A percentile compares a stretch with the other conserved stretches of the same genome.
These are phyloP conservation scores for Tipula unca DNA, from an alignment of 2,888 invertebrate species.

Conservation along the genomic window DNA sequence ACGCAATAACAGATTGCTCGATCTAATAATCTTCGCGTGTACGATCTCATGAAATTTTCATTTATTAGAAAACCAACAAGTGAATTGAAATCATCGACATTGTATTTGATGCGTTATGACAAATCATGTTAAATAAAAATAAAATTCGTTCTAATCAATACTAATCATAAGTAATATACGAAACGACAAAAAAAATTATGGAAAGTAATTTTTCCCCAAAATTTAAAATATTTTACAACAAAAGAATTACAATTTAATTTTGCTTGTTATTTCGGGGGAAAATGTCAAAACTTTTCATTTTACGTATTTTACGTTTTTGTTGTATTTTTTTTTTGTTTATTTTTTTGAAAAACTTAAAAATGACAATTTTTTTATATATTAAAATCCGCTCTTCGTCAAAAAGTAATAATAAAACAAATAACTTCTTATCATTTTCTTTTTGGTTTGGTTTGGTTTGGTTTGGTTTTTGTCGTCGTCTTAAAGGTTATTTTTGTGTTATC, in stretches of 20 bases:
- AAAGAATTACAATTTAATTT: background rate
- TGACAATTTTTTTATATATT: background rate
- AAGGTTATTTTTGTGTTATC: background rate
- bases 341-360: background rate
- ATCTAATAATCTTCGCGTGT: no score
- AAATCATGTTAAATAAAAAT: background rate
- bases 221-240: background rate
- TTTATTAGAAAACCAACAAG: no score
- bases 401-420: conserved; percentile 14
- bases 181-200: background rate
- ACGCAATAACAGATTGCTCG: no score
- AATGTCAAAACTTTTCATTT: conserved; percentile 8
- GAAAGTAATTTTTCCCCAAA: background rate
- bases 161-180: background rate
- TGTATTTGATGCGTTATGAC: background rate
- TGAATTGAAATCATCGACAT: background rate
- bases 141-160: background rate
- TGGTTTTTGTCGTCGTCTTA: background rate
- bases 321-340: background rate
- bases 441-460: background rate
- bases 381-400: conserved; percentile 4
- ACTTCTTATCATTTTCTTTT: background rate
- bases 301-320: background rate
- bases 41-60: no score
- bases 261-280: background rate